These are phyloP conservation scores for Isoperla grammatica DNA, from an alignment of 2,888 invertebrate species.

Conservation along the genomic window DNA sequence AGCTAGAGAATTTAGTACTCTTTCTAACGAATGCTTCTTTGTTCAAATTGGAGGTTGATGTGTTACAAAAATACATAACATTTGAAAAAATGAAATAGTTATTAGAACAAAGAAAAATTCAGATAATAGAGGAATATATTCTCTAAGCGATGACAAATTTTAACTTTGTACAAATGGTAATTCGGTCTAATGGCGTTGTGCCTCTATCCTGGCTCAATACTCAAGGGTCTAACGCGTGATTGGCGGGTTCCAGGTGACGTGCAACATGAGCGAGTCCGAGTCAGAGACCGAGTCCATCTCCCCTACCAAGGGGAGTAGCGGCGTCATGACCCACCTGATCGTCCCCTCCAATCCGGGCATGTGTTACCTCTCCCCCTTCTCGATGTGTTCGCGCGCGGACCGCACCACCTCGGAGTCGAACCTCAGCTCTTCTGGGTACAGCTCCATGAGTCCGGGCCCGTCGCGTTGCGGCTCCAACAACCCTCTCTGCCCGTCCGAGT, in stretches of 20 bases:
- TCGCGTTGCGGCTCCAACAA: constrained; percentile 77
- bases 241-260: constrained; percentile 50
- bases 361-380: constrained; percentile 76
- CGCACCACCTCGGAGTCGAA: constrained; percentile 78
- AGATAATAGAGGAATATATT: too few species aligned
- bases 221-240: too few species aligned
- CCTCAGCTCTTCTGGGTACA: constrained; percentile 77
- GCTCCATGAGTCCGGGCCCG: constrained; percentile 79
- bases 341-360: constrained; percentile 47
- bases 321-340: constrained; percentile 44
- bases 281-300: constrained; percentile 66
- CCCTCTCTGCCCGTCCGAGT: constrained; percentile 68
- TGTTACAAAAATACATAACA: too few species aligned
- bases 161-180: too few species aligned
- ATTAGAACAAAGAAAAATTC: too few species aligned
- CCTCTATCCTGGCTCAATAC: too few species aligned
- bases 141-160: too few species aligned
- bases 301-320: constrained; percentile 52
- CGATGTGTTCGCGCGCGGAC: constrained; percentile 64
- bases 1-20: too few species aligned
- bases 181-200: too few species aligned
- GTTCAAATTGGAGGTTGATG: too few species aligned
- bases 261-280: constrained; percentile 69
- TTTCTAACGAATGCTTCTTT: too few species aligned
- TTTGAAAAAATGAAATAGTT: too few species aligned